Evolutionary conservation across 2,888 invertebrate species (phyloP), one percentile per base, ranked within the genome.

Genomic region (Eulithis testata): DNA sequence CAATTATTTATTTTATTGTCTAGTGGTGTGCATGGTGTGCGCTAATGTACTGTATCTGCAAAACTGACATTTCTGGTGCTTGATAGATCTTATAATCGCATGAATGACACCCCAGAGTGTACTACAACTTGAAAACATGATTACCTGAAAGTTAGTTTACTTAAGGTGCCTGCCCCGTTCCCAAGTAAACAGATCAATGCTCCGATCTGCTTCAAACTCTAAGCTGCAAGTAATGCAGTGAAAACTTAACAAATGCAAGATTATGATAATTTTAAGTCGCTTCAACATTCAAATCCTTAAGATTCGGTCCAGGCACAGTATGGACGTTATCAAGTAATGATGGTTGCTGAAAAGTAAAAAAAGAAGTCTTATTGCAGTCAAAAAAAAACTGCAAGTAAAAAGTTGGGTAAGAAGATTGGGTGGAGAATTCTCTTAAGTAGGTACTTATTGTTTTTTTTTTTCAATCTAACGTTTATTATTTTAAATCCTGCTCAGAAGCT

Each of bases 261-360:
- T 91, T 90, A 90, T 91, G 90, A 82, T 88, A 90, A 91, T 91
- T 83, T 87, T 79, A 81, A 86, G 83, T 87, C 84, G 81, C 82
- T 89, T 88, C 83, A 77, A 77, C 79, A 87, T 89, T 88, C 89
- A 89, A 89, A 90, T 87, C 88, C 87, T 69, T 65, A 68, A 69
- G 73, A 69, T 73, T 73, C 68, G 70, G 71, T 68, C 65, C 68
- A 54, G 27, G 40, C 66, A 61, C 64, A 71, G 67, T 69, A 62
- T 37, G 31, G 11, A 36, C 14, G n/a, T 45, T 5, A 8, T 9
- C 9, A 4, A 47, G 61, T 45, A 63, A 68, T 55, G 40, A 45
- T 44, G 57, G 11, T 40, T 11, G 9, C 40, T 9, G 11, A 3
- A 31, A 31, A 31, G 1, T 31, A 31, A 31, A 31, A 31, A 4